These are phyloP conservation scores for Sinopyrophorus schimmeli DNA, from an alignment of 2,888 invertebrate species.

Conservation along the genomic window DNA sequence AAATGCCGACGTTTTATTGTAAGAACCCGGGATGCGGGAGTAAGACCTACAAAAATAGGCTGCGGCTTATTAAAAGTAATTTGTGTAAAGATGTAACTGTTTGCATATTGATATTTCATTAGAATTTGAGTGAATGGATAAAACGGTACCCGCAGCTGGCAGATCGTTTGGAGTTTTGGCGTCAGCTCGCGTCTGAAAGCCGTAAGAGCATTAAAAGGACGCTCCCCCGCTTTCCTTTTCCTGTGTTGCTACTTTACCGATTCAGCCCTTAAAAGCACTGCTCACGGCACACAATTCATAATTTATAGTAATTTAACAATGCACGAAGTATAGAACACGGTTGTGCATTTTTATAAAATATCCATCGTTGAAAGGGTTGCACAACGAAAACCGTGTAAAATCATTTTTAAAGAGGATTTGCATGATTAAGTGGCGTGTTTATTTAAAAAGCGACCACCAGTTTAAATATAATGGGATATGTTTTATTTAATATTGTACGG, in stretches of 20 bases:
- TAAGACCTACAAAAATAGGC: too few species aligned
- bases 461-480: slow-evolving; percentile 31
- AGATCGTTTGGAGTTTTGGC: slow-evolving; percentile 30
- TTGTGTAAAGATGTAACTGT: slow-evolving; percentile 28
- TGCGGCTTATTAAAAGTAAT: slow-evolving; percentile 22
- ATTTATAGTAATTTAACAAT: slow-evolving; percentile 47
- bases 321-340: slow-evolving; percentile 39
- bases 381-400: slow-evolving; percentile 29
- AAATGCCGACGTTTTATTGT: too few species aligned
- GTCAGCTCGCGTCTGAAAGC: slow-evolving; percentile 33
- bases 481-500: slow-evolving; percentile 33
- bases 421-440: slow-evolving; percentile 44
- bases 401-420: slow-evolving; percentile 40
- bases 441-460: slow-evolving; percentile 37
- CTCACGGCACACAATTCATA: slow-evolving; percentile 45
- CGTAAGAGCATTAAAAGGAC: slow-evolving; percentile 36
- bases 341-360: slow-evolving; percentile 36
- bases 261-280: slow-evolving; percentile 48
- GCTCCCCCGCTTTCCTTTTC: slow-evolving; percentile 39
- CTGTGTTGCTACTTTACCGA: slow-evolving; percentile 42
- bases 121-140: slow-evolving; percentile 35
- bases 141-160: slow-evolving; percentile 33
- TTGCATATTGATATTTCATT: slow-evolving; percentile 38
- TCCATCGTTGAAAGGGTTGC: slow-evolving; percentile 33
- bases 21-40: too few species aligned